Evolutionary conservation across 1,140 invertebrate species (phyloP).

Genomic region (Eufriesea mexicana): DNA sequence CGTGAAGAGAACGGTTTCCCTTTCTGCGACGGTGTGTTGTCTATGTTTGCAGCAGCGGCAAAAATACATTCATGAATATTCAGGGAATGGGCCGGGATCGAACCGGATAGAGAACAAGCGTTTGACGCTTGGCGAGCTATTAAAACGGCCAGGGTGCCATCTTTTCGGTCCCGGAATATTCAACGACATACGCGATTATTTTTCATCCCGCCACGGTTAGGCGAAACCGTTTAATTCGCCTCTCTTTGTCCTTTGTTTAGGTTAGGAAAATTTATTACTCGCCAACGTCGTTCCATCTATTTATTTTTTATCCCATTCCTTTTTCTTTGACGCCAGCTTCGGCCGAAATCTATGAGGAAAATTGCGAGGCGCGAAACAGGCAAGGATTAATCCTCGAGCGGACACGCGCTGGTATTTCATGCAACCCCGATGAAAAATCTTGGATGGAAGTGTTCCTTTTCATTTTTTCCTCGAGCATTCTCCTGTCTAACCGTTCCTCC

Average conservation of each 20-base stretch:
- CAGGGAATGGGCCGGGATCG: not conserved
- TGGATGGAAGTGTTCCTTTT: not conserved
- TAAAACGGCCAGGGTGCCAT: not conserved
- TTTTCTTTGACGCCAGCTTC: too few relatives aligned
- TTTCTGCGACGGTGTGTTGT: not conserved
- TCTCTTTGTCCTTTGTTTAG: not conserved
- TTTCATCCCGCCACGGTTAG: not conserved
- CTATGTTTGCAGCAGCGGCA: not conserved
- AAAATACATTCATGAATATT: constrained; percentile 24
- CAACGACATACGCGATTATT: not conserved
- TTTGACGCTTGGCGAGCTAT: not conserved
- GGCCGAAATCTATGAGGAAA: too few relatives aligned
- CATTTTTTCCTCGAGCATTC: not conserved
- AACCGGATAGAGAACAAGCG: not conserved
- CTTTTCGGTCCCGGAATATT: constrained; percentile 2
- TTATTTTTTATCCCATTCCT: too few relatives aligned
- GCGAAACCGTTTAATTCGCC: not conserved
- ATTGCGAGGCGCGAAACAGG: too few relatives aligned
- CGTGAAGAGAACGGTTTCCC: not conserved
- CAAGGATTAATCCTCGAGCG: not conserved
- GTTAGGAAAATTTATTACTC: constrained; percentile 3
- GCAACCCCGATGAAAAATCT: not conserved
- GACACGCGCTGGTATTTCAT: not conserved
- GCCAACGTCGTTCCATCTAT: not conserved
- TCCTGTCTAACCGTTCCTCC: not conserved